Percentiles rank a stretch among this genome's conserved stretches.
These are phyloP conservation scores for Neogale vison DNA, from an alignment of 2,113 vertebrate species.

Conservation along the genomic window DNA sequence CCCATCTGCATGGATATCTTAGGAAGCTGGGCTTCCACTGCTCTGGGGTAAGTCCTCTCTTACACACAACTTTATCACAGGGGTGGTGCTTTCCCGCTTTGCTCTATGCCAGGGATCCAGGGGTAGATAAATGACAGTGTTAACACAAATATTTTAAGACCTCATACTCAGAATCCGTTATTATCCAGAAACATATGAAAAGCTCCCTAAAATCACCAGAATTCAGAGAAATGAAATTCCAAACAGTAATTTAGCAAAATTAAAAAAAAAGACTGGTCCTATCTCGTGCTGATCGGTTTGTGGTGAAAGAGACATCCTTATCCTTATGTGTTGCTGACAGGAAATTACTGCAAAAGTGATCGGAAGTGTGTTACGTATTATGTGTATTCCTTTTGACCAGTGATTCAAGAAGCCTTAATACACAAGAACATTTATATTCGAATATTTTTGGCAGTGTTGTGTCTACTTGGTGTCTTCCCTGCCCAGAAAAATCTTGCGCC, in stretches of 20 bases:
- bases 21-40: neutral
- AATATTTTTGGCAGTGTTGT: neutral
- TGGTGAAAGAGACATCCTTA: neutral
- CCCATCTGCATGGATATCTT: neutral
- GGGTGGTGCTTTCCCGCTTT: neutral
- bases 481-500: neutral
- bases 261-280: neutral
- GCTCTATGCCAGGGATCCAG: neutral
- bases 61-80: neutral
- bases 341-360: neutral
- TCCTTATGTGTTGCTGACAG: neutral
- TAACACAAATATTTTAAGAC: neutral
- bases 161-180: neutral
- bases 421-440: neutral
- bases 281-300: neutral
- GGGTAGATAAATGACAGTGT: neutral
- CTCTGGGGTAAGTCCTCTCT: neutral
- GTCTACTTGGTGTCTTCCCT: neutral
- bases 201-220: neutral
- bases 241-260: neutral
- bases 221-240: neutral
- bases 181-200: neutral
- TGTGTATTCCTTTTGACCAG: neutral
- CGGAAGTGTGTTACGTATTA: too few relatives aligned
- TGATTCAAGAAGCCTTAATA: neutral